These are phyloP conservation scores for Cryptoleucopteryx plumbea DNA, from an alignment of 2,113 vertebrate genomes.

Conservation along the genomic window DNA sequence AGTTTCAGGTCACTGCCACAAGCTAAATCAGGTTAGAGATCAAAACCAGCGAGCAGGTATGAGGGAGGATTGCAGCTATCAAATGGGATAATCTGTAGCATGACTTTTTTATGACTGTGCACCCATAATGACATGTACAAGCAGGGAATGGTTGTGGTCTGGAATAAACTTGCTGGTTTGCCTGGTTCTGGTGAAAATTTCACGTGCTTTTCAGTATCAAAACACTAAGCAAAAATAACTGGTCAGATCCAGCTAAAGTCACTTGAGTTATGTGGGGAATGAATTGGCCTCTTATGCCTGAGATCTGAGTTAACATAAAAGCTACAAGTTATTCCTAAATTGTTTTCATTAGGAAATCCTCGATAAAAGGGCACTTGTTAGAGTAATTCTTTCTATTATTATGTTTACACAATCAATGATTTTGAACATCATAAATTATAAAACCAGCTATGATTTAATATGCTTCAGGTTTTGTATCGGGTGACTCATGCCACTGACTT, in stretches of 20 bases:
- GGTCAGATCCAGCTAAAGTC: neutral
- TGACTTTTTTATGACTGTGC: neutral
- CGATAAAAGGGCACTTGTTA: neutral
- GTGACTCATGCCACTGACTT: neutral
- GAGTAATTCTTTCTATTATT: neutral
- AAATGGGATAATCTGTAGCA: conserved; percentile 5
- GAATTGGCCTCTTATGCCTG: neutral
- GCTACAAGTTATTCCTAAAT: neutral
- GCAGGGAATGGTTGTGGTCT: neutral
- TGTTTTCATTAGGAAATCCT: neutral
- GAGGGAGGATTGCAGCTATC: neutral
- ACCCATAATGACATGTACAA: neutral
- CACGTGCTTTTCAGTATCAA: neutral
- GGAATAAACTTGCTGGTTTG: conserved; percentile 20
- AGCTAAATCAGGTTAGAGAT: conserved; percentile 19
- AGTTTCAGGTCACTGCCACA: conserved; percentile 20
- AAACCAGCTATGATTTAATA: neutral
- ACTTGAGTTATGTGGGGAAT: neutral
- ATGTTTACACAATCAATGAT: neutral
- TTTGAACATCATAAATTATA: neutral
- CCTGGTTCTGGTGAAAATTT: conserved; percentile 21
- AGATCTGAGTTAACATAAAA: neutral
- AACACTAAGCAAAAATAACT: neutral
- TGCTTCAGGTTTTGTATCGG: neutral
- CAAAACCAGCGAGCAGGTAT: neutral